Conservation (phyloP, 1,140 invertebrate species). For the Phthorimaea operculella region DNA sequence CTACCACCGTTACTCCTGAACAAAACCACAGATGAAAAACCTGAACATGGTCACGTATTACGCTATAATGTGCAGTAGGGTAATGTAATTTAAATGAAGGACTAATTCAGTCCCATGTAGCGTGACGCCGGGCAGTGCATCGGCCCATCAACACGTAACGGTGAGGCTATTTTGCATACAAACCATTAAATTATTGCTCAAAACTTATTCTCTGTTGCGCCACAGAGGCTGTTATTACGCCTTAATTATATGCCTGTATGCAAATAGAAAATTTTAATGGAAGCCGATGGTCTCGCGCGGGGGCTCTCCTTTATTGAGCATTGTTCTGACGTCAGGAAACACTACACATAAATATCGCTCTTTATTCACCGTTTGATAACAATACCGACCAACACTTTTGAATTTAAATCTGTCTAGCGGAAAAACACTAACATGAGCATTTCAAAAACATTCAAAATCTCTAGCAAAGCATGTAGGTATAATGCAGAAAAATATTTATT, state of each 20-base stretch:
- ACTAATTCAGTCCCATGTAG: slow-evolving; percentile 56
- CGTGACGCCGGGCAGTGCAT: slow-evolving; percentile 58
- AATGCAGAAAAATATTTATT: too few species aligned
- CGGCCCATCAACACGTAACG: slow-evolving; percentile 63
- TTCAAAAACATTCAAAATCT: too few species aligned
- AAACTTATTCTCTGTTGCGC: slow-evolving; percentile 66
- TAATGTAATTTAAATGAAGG: slow-evolving; percentile 65
- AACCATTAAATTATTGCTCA: slow-evolving; percentile 67
- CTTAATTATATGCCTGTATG: slow-evolving; percentile 63
- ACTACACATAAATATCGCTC: slow-evolving; percentile 12
- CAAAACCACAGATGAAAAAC: slow-evolving; percentile 37
- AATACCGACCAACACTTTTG: too few species aligned
- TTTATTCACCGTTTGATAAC: not conserved
- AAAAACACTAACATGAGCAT: too few species aligned
- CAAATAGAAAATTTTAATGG: slow-evolving; percentile 62
- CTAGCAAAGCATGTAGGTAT: too few species aligned
- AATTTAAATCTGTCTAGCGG: too few species aligned
- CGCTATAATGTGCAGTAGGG: slow-evolving; percentile 37
- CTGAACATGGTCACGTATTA: slow-evolving; percentile 36
- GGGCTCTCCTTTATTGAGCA: slow-evolving; percentile 33
- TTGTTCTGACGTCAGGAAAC: slow-evolving; percentile 24
- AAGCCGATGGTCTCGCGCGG: slow-evolving; percentile 40
- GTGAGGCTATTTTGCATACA: slow-evolving; percentile 64
- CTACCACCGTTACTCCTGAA: slow-evolving; percentile 26
- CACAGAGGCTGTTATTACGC: slow-evolving; percentile 61